Percentiles rank a stretch among this genome's conserved stretches.
Evolutionary conservation across 2,888 invertebrate genomes (phyloP).

Genomic region (Leucophora obtusa): DNA sequence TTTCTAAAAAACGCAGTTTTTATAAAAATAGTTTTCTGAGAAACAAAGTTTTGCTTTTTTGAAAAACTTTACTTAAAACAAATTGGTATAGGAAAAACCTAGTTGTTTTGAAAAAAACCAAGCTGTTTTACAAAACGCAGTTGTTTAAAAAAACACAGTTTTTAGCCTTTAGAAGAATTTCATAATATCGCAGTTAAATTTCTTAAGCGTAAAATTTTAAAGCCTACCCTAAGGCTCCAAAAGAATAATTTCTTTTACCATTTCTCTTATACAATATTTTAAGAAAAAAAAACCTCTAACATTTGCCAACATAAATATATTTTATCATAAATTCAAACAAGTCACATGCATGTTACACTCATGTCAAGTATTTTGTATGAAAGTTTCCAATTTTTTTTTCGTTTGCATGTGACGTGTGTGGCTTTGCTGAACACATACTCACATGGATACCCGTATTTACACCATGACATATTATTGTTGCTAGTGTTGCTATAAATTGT

Average conservation of each 20-base stretch:
- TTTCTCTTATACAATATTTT: neutral
- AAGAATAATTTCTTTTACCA: neutral
- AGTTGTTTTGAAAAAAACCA: too few species aligned
- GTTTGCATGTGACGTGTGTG: conserved; percentile 14
- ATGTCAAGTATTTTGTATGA: conserved; percentile 17
- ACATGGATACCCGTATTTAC: conserved; percentile 9
- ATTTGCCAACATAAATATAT: conserved; percentile 20
- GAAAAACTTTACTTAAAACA: too few species aligned
- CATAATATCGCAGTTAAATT: too few species aligned
- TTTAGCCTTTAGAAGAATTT: too few species aligned
- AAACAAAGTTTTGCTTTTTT: too few species aligned
- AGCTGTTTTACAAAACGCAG: too few species aligned
- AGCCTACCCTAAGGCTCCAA: neutral
- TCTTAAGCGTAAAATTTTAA: neutral
- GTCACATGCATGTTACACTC: conserved; percentile 10
- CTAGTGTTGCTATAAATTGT: conserved; percentile 25
- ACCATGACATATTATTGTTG: conserved; percentile 32
- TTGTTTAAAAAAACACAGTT: too few species aligned
- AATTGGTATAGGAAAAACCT: too few species aligned
- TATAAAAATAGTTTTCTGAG: too few species aligned
- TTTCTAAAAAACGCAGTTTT: too few species aligned
- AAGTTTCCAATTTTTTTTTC: conserved; percentile 1
- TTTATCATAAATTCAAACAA: conserved; percentile 16
- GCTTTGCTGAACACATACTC: conserved; percentile 18
- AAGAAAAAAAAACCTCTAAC: neutral